Conservation (phyloP, 2,797 vertebrate species). For the Melanotaenia nigrans region DNA sequence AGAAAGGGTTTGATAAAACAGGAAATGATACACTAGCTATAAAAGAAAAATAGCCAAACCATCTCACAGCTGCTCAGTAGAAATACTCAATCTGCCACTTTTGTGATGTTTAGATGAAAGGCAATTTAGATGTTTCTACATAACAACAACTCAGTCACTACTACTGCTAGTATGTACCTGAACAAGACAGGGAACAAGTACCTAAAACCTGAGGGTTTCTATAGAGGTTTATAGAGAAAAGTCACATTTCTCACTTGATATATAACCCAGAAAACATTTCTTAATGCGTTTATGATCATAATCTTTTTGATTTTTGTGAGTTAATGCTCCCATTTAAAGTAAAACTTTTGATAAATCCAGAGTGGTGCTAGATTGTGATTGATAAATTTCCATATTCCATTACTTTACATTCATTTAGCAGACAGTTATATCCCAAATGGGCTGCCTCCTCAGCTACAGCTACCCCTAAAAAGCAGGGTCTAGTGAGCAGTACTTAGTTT, state of each 20-base stretch:
- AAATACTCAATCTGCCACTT: slow-evolving; percentile 10
- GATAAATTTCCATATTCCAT: neutral
- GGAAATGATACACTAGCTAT: slow-evolving; percentile 24
- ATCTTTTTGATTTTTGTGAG: neutral
- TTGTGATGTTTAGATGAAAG: neutral
- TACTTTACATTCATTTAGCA: neutral
- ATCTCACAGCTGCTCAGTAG: slow-evolving; percentile 10
- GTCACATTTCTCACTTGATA: neutral
- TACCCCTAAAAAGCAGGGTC: neutral
- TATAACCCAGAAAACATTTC: neutral
- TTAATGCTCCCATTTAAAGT: neutral
- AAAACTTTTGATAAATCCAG: neutral
- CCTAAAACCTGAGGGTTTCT: neutral
- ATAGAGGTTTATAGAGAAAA: neutral
- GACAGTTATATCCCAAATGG: neutral
- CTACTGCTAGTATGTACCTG: neutral
- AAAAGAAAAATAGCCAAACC: slow-evolving; percentile 22
- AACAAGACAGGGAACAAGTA: neutral
- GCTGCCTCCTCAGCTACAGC: neutral
- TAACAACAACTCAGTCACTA: neutral
- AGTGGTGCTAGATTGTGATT: neutral
- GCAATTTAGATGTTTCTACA: neutral
- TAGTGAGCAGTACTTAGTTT: neutral
- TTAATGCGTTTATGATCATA: neutral
- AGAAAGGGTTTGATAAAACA: slow-evolving; percentile 25